These are phyloP conservation scores for Fratercula arctica DNA, from an alignment of 2,797 vertebrate genomes.

Conservation along the genomic window DNA sequence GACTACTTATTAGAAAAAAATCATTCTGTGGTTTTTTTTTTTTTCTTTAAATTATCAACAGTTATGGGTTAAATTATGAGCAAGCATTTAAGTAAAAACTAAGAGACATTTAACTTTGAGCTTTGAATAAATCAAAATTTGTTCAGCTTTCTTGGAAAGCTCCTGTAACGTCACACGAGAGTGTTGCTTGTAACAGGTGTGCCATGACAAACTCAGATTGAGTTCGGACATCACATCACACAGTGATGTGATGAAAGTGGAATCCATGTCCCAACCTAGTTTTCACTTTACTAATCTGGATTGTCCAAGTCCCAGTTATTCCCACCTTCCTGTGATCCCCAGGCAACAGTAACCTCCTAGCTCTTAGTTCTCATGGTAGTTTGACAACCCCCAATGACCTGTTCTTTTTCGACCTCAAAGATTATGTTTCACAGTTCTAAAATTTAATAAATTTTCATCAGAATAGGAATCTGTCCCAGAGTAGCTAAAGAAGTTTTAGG, in stretches of 20 bases:
- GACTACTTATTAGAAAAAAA: background rate
- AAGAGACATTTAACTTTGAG: background rate
- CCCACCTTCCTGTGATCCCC: background rate
- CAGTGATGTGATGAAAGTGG: background rate
- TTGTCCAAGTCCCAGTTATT: background rate
- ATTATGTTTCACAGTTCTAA: background rate
- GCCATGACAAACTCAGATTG: background rate
- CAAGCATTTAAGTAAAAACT: background rate
- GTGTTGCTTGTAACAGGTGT: background rate
- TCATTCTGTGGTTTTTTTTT: background rate
- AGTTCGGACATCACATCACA: background rate
- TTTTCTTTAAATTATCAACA: background rate
- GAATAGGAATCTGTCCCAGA: background rate
- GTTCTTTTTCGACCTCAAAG: background rate
- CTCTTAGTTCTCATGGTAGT: background rate
- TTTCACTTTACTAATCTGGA: background rate
- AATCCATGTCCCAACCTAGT: background rate
- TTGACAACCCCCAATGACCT: background rate
- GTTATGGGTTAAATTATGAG: accelerated
- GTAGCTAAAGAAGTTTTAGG: background rate
- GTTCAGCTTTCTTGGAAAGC: background rate
- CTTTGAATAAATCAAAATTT: background rate
- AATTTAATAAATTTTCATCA: background rate
- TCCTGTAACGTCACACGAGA: background rate
- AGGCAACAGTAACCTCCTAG: background rate